These are phyloP conservation scores for Scylla paramamosain DNA, from an alignment of 1,140 invertebrate genomes.

Conservation along the genomic window DNA sequence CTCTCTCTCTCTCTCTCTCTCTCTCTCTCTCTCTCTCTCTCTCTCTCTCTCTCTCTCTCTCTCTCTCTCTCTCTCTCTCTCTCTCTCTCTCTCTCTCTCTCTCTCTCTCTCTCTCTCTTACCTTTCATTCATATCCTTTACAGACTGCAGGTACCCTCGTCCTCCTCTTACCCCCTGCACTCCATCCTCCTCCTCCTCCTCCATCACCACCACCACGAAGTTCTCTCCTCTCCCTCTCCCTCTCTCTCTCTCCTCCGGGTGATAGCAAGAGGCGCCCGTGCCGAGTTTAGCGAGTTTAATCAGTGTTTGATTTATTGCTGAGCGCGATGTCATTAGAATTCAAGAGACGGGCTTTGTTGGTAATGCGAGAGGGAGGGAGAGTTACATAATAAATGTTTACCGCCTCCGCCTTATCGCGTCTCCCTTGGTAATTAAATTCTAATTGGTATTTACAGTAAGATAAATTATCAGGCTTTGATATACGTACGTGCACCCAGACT, in stretches of 20 bases:
- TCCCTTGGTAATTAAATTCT: conserved; percentile 64
- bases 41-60: too few relatives aligned
- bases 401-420: conserved; percentile 54
- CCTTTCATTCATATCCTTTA: too few relatives aligned
- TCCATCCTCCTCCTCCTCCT: neutral
- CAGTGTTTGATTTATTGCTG: conserved; percentile 70
- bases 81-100: neutral
- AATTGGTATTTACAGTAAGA: conserved; percentile 63
- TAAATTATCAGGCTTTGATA: conserved; percentile 55
- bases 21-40: too few relatives aligned
- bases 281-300: conserved; percentile 64
- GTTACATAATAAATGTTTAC: conserved; percentile 70
- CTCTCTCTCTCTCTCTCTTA: too few relatives aligned
- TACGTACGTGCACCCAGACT: neutral
- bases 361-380: conserved; percentile 63
- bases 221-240: neutral
- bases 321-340: conserved; percentile 66
- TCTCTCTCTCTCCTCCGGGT: neutral
- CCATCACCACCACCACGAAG: neutral
- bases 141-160: too few relatives aligned
- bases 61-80: neutral
- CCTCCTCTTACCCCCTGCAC: neutral
- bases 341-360: conserved; percentile 64
- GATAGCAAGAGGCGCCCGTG: conserved; percentile 34
- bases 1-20: too few relatives aligned